Evolutionary conservation across 1,140 invertebrate species (phyloP).

Genomic region (Drosophila pseudoobscura): DNA sequence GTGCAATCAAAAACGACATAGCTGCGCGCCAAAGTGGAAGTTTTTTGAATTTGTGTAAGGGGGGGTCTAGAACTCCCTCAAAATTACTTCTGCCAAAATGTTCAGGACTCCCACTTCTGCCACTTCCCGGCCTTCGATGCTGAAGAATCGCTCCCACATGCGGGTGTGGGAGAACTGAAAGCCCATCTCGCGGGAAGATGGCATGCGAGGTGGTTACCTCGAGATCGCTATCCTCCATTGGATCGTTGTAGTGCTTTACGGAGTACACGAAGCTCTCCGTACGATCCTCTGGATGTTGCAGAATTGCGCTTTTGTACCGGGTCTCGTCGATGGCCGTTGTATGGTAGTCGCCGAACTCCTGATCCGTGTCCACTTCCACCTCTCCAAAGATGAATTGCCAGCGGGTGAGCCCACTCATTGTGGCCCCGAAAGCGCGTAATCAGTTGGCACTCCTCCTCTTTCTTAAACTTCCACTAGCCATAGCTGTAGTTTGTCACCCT

Average conservation of each 20-base stretch:
- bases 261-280: slow-evolving; percentile 90
- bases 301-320: slow-evolving; percentile 96
- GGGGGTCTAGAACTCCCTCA: too few relatives aligned
- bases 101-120: too few relatives aligned
- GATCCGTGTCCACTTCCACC: slow-evolving; percentile 83
- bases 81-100: too few relatives aligned
- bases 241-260: slow-evolving; percentile 88
- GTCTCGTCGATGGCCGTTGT: slow-evolving; percentile 93
- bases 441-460: slow-evolving; percentile 84
- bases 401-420: slow-evolving; percentile 93
- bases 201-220: slow-evolving; percentile 92
- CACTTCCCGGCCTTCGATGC: slow-evolving; percentile 83
- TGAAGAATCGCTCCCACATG: slow-evolving; percentile 88
- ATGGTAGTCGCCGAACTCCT: slow-evolving; percentile 91
- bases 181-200: slow-evolving; percentile 92
- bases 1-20: too few relatives aligned
- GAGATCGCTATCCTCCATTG: slow-evolving; percentile 85
- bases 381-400: slow-evolving; percentile 90
- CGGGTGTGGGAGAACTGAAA: slow-evolving; percentile 90
- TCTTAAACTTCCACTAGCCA: slow-evolving; percentile 85
- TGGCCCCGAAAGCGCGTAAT: slow-evolving; percentile 90
- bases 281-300: slow-evolving; percentile 90
- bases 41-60: too few relatives aligned
- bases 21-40: too few relatives aligned
- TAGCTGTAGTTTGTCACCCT: slow-evolving; percentile 90